Conservation (phyloP, 2,113 vertebrate genomes). For the Hylia prasina region DNA sequence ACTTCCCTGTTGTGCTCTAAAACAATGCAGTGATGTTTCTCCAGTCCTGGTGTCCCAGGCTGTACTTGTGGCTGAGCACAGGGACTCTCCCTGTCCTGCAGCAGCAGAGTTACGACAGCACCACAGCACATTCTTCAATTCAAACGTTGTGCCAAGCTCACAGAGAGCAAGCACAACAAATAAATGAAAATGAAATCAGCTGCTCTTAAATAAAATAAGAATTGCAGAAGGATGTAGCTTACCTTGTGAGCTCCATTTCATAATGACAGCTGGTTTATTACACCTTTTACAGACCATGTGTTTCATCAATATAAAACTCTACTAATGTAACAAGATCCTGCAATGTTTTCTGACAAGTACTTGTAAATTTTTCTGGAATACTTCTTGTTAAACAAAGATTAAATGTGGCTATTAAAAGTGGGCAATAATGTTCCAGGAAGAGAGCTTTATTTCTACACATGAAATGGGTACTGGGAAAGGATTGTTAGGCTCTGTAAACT, state of each 20-base stretch:
- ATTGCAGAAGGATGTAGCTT: neutral
- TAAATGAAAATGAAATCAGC: neutral
- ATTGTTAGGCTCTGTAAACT: neutral
- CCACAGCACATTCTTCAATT: neutral
- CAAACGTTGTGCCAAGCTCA: neutral
- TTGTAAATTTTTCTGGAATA: slow-evolving; percentile 34
- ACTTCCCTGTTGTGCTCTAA: neutral
- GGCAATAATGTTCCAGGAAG: neutral
- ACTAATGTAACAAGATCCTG: neutral
- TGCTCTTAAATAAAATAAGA: neutral
- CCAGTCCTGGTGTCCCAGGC: neutral
- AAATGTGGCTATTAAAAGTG: slow-evolving; percentile 38
- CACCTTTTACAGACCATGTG: neutral
- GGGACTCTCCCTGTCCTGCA: neutral
- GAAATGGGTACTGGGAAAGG: slow-evolving; percentile 13
- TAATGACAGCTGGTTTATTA: slow-evolving; percentile 23
- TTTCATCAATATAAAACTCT: slow-evolving; percentile 37
- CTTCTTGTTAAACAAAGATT: slow-evolving; percentile 53
- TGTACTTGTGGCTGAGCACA: neutral
- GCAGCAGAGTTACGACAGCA: neutral
- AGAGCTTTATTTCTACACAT: slow-evolving; percentile 7
- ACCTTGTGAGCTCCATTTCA: neutral
- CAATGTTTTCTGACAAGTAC: slow-evolving; percentile 14
- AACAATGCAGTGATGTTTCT: neutral
- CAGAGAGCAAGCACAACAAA: neutral